Evolutionary conservation across 64 coral and sea anemone genomes (phyloP).

Genomic region (Anthopleura sola): DNA sequence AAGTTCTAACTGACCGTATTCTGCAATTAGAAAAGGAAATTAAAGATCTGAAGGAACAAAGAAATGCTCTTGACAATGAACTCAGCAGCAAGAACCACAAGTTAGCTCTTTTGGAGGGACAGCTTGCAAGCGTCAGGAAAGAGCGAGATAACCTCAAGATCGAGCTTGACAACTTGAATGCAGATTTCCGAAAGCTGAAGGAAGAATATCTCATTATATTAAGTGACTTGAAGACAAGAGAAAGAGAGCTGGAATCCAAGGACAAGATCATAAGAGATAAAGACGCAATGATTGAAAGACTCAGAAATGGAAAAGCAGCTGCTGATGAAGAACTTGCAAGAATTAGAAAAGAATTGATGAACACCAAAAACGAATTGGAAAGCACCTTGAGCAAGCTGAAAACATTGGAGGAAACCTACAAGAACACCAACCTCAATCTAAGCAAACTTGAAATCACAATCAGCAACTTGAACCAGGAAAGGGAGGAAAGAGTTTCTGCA

Average conservation of each 20-base stretch:
- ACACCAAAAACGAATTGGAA: slow-evolving; percentile 72
- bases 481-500: slow-evolving; percentile 75
- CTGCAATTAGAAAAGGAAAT: slow-evolving; percentile 61
- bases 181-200: slow-evolving; percentile 57
- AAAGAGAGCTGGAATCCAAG: slow-evolving; percentile 54
- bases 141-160: slow-evolving; percentile 67
- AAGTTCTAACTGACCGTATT: slow-evolving; percentile 35
- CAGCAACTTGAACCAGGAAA: slow-evolving; percentile 78
- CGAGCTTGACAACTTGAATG: slow-evolving; percentile 57
- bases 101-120: slow-evolving; percentile 69
- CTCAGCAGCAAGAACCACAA: slow-evolving; percentile 86
- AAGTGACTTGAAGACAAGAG: slow-evolving; percentile 44
- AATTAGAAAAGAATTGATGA: slow-evolving; percentile 88
- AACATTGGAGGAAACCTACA: slow-evolving; percentile 71
- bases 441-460: slow-evolving; percentile 89
- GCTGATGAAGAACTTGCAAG: slow-evolving; percentile 63
- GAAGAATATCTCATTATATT: slow-evolving; percentile 66
- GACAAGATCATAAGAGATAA: slow-evolving; percentile 70
- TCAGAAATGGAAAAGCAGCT: slow-evolving; percentile 55
- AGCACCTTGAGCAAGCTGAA: slow-evolving; percentile 66
- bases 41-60: slow-evolving; percentile 80
- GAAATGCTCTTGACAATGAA: slow-evolving; percentile 76
- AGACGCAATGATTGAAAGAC: slow-evolving; percentile 52
- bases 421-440: slow-evolving; percentile 69
- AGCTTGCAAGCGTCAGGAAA: slow-evolving; percentile 64